Evolutionary conservation across 2,797 vertebrate genomes (phyloP), one percentile per base, ranked within the genome.

Genomic region (Todus mexicanus): DNA sequence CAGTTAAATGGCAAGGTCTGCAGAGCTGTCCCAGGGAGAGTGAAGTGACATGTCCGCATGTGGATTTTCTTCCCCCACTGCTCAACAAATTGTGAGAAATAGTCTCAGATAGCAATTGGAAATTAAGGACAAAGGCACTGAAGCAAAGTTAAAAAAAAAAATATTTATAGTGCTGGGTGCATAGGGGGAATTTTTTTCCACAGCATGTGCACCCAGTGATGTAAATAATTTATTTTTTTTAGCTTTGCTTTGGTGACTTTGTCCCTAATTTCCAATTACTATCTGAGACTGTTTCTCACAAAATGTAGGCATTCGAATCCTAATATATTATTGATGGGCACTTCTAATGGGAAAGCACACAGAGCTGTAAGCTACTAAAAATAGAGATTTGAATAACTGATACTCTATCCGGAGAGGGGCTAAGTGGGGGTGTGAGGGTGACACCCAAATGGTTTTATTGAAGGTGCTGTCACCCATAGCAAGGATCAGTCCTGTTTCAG

Each of bases 1-100:
- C 68, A 38, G 19, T 76, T 73, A 69, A 87, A 54, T 8, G 7
- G 22, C 22, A n/a, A 0, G 0, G 42, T n/a, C n/a, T 3, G 2
- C 1, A 1, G 68, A 81, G 50, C 33, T 66, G 50, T 64, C 37
- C 17, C 61, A 48, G 27, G 33, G 77, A 89, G 47, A 38, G 61
- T 4, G 1, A 74, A 80, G 14, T 27, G 48, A 70, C 10, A 38
- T 37, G 37, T 73, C 31, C 37, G 25, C 35, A 38, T 0, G 0
- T 7, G 45, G 59, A 50, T 88, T 65, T 89, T 79, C 25, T 63
- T 54, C 6, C 19, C 10, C 25, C 22, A 15, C 37, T 89, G 53
- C 53, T 94, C 66, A 47, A 56, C 5, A 65, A 70, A 76, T 65
- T 37, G n/a, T n/a, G n/a, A n/a, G n/a, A n/a, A n/a, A n/a, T n/a